These are phyloP conservation scores for Neolamprologus falcicula DNA, from an alignment of 2,113 vertebrate species.

Conservation along the genomic window DNA sequence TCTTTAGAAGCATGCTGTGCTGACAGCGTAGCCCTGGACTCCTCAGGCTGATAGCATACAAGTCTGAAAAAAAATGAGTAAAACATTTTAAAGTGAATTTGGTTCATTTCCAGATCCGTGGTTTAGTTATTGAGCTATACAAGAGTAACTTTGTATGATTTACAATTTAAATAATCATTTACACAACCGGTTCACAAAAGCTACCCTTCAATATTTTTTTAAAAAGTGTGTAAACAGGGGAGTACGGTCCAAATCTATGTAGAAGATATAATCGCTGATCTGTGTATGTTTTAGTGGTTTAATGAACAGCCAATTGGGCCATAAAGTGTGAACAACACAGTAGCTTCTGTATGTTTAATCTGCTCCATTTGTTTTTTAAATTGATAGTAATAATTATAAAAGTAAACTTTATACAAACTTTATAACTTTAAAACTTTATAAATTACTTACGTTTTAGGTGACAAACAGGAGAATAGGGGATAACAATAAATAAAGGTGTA, in stretches of 20 bases:
- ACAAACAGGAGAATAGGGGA: neutral
- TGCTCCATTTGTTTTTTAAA: neutral
- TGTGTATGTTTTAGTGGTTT: neutral
- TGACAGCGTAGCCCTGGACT: slow-evolving; percentile 73
- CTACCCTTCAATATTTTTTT: neutral
- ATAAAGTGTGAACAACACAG: neutral
- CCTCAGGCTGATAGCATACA: slow-evolving; percentile 68
- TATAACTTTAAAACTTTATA: neutral
- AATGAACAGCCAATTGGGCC: neutral
- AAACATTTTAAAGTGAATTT: neutral
- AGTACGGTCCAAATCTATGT: neutral
- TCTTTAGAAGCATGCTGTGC: slow-evolving; percentile 69
- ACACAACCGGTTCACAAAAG: neutral
- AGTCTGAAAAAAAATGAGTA: slow-evolving; percentile 68
- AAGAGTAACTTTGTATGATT: neutral
- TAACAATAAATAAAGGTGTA: rapidly evolving
- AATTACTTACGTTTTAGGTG: neutral
- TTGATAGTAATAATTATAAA: neutral
- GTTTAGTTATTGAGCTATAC: neutral
- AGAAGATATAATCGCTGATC: neutral
- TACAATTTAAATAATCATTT: neutral
- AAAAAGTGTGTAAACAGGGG: neutral
- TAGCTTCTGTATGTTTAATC: neutral
- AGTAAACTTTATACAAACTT: neutral
- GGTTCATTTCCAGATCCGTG: neutral